These are phyloP conservation scores for Astreopora myriophthalma DNA, from an alignment of 64 coral and sea anemone species.

Conservation along the genomic window DNA sequence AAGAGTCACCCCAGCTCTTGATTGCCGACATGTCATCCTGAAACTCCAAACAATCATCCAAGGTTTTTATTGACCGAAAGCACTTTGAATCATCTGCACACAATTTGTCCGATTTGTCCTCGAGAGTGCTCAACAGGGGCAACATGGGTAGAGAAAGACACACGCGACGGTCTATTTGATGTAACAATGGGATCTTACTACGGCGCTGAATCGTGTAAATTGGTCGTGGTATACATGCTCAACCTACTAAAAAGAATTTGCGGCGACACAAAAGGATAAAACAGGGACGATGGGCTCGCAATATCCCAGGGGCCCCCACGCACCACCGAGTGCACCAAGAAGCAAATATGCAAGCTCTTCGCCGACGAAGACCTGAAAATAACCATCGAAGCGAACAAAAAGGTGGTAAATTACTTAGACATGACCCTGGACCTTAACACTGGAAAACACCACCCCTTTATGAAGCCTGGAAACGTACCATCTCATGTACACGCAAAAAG, in stretches of 20 bases:
- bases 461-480: slow-evolving; percentile 16
- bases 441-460: neutral
- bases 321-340: neutral
- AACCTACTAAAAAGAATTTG: neutral
- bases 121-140: no score
- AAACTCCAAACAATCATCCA: no score
- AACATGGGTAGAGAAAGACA: no score
- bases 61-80: no score
- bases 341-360: neutral
- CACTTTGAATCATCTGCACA: no score
- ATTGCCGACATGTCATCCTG: no score
- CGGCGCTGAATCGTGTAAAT: neutral
- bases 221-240: neutral
- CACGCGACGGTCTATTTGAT: no score
- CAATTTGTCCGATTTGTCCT: no score
- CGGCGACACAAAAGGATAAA: neutral
- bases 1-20: no score
- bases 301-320: neutral
- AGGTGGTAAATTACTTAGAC: slow-evolving; percentile 4
- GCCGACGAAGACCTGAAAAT: neutral
- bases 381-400: slow-evolving; percentile 53
- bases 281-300: slow-evolving; percentile 9
- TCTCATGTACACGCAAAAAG: neutral
- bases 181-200: no score
- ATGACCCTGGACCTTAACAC: neutral